Percentiles rank a stretch among this genome's conserved stretches.
Conservation (phyloP, 2,797 vertebrate genomes). For the Sebastes diploproa region DNA sequence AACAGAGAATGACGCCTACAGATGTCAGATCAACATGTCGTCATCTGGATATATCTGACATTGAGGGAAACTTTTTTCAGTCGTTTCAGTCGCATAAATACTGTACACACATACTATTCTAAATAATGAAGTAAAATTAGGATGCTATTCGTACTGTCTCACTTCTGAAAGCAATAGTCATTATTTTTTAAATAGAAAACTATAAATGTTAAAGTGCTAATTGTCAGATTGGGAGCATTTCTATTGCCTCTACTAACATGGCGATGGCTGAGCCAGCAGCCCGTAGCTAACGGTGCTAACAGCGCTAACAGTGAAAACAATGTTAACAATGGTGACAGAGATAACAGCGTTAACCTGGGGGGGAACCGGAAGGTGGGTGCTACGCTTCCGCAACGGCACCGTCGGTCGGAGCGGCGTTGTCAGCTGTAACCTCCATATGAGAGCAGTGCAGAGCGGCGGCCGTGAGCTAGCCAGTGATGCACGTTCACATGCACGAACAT, state of each 20-base stretch:
- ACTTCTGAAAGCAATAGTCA: neutral
- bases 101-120: neutral
- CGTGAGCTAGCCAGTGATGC: too few species aligned
- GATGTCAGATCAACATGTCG: slow-evolving; percentile 16
- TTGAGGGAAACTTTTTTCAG: neutral
- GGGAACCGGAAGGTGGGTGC: accelerated
- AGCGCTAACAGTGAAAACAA: too few species aligned
- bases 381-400: too few species aligned
- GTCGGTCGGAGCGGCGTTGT: accelerated
- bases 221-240: too few species aligned
- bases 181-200: neutral
- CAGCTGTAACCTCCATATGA: accelerated
- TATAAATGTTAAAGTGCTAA: too few species aligned
- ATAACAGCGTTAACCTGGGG: too few species aligned
- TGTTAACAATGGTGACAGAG: too few species aligned
- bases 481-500: too few species aligned
- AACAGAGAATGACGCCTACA: slow-evolving; percentile 36
- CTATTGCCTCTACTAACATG: too few species aligned
- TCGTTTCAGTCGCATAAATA: neutral
- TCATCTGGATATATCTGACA: slow-evolving; percentile 6
- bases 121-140: neutral
- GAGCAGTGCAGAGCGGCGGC: too few species aligned
- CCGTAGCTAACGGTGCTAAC: accelerated
- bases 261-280: too few species aligned
- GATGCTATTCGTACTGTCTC: neutral